Evolutionary conservation across 2,888 invertebrate genomes (phyloP), one percentile per base, ranked within the genome.

Genomic region (Nysson spinosus): DNA sequence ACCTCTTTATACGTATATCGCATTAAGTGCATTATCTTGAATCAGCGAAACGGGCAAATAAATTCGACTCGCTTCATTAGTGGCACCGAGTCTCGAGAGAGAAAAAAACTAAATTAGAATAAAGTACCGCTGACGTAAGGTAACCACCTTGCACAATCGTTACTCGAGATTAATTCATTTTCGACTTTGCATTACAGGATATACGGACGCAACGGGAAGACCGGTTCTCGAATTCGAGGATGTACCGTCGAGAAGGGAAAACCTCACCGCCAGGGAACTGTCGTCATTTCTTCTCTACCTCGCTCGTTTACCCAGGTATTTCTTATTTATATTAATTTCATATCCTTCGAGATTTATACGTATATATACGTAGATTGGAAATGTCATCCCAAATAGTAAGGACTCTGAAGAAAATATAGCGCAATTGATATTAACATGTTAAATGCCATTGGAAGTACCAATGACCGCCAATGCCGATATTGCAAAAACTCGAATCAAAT

Each of bases 211-310:
- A 42, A 88, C 89, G 72, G 93, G 92, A 80, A 89, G 91, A 83
- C 91, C 92, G 62, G 89, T 94, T 70, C 89, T 94, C 67, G 89
- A 92, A 68, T 91, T 93, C 80, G 91, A 92, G 69, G 81, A 84
- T 80, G 91, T 91, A 54, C 90, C 90, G 77, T 89, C 89, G 81
- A 89, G 91, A 76, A 88, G 89, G 80, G 90, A 91, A 67, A 90
- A 90, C 64, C 88, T 92, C 60, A 91, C 91, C 74, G 91, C 91
- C 83, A 90, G 91, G 78, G 93, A 93, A 88, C 89, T 93, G 73
- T 92, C 93, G 64, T 91, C 92, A 73, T 89, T 93, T 71, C 87
- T 94, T 69, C 89, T 93, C 83, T 94, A 93, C 88, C 94, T 93
- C 88, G 90, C 91, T 73, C 90, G 93, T 69, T 90, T 94, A 80